Conservation (phyloP, 2,797 vertebrate species). For the Lepilemur septentrionalis region DNA sequence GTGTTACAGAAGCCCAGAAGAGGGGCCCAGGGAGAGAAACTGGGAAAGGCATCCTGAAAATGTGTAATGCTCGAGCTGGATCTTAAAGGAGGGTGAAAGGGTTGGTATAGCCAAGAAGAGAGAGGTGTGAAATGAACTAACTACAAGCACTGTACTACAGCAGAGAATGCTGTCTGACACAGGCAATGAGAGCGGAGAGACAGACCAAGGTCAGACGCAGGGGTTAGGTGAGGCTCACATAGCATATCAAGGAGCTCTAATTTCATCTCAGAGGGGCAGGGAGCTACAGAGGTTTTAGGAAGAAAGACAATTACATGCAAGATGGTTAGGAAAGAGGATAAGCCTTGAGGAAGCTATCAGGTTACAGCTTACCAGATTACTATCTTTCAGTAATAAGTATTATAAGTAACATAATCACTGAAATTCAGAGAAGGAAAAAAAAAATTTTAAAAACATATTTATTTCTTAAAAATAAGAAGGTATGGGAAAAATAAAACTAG, state of each 20-base stretch:
- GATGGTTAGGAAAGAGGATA: neutral
- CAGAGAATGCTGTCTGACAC: neutral
- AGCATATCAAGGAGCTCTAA: neutral
- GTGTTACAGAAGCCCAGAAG: neutral
- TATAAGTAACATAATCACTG: neutral
- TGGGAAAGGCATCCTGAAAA: neutral
- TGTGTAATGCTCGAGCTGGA: neutral
- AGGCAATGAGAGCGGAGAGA: neutral
- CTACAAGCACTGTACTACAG: neutral
- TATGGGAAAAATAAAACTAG: neutral
- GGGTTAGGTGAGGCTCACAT: accelerated
- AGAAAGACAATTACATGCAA: neutral
- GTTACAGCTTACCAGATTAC: neutral
- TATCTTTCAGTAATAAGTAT: neutral
- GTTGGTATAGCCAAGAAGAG: neutral
- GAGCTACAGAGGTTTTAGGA: neutral
- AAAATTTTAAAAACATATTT: neutral
- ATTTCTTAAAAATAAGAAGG: conserved; percentile 1
- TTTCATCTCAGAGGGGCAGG: neutral
- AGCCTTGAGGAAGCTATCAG: neutral
- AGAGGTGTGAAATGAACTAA: neutral
- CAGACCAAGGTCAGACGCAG: neutral
- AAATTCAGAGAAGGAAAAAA: neutral
- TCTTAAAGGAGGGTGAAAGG: neutral
- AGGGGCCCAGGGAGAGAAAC: neutral